phyloP scores from a whole-genome alignment of 2,113 vertebrate genomes.

The Sylvicapra grimmia region DNA sequence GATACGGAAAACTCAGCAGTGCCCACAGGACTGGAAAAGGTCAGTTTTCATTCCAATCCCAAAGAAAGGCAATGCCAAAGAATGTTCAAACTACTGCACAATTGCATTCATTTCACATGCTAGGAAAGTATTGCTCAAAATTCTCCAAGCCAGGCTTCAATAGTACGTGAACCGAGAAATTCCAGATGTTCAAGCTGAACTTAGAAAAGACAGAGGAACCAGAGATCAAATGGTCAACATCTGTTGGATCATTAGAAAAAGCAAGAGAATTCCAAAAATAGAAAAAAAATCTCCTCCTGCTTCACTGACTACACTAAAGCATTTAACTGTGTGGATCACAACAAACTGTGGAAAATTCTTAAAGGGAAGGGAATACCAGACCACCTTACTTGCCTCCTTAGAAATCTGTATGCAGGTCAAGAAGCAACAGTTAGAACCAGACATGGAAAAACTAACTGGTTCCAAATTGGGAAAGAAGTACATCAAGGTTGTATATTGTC shows the following conservation, averaged over 20 bases:
- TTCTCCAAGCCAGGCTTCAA: not conserved
- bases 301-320: not conserved
- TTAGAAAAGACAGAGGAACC: not conserved
- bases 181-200: not conserved
- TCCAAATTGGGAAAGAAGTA: not conserved
- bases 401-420: not conserved
- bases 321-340: not conserved
- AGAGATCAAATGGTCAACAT: not conserved
- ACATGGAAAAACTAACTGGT: not conserved
- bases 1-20: not conserved
- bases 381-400: not conserved
- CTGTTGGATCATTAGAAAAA: not conserved
- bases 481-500: not conserved
- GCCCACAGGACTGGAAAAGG: not conserved
- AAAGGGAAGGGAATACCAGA: not conserved
- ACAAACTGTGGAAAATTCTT: not conserved
- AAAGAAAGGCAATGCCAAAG: not conserved
- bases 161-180: not conserved
- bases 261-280: not conserved
- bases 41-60: not conserved
- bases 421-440: not conserved
- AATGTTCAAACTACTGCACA: not conserved
- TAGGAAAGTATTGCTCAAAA: not conserved
- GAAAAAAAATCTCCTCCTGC: not conserved
- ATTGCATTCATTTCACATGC: accelerated